Conservation (phyloP, 2,888 invertebrate genomes). For the Carcina quercana region DNA sequence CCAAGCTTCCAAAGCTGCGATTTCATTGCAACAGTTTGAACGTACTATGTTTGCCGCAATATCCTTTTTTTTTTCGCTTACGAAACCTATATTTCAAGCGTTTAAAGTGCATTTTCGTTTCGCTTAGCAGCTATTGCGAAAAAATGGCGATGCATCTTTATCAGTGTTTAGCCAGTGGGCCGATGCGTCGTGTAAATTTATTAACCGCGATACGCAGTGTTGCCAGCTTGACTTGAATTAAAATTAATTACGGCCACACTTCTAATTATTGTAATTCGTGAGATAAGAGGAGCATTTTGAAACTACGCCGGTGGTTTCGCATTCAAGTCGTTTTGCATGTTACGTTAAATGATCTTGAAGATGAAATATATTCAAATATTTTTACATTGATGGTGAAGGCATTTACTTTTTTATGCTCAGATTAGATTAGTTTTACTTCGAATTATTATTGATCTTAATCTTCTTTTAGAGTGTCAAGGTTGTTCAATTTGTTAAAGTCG, state of each 20-base stretch:
- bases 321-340: conserved; percentile 4
- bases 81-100: conserved; percentile 13
- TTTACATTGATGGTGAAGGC: not conserved
- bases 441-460: no score
- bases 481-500: no score
- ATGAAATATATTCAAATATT: no score
- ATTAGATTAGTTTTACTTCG: no score
- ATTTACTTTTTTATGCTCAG: no score
- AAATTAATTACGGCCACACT: conserved; percentile 73
- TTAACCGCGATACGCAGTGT: conserved; percentile 73
- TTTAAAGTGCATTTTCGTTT: conserved; percentile 11
- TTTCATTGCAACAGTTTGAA: conserved; percentile 31
- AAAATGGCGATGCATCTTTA: conserved; percentile 56
- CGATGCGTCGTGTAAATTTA: conserved; percentile 67
- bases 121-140: not conserved
- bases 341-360: no score
- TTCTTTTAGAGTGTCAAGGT: no score
- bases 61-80: conserved; percentile 13
- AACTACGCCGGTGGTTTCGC: conserved; percentile 31
- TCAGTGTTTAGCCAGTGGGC: conserved; percentile 55
- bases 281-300: conserved; percentile 47
- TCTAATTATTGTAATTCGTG: conserved; percentile 69
- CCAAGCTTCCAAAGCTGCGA: conserved; percentile 35
- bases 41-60: conserved; percentile 24
- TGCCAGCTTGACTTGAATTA: conserved; percentile 69